These are phyloP conservation scores for Pseudachorutes palmiensis DNA, from an alignment of 1,140 invertebrate genomes.

Conservation along the genomic window DNA sequence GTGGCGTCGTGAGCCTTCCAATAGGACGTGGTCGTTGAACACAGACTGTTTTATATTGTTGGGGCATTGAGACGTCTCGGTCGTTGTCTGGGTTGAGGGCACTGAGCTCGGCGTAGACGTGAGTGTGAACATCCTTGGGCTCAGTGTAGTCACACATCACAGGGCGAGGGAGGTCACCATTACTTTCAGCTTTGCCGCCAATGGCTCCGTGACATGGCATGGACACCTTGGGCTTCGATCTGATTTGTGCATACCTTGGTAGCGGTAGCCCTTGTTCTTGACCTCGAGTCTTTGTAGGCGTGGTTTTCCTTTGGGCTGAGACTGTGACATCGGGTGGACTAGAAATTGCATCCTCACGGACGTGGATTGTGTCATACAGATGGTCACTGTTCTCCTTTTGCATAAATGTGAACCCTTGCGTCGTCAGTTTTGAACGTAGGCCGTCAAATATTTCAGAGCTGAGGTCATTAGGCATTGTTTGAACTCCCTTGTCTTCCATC, in stretches of 20 bases:
- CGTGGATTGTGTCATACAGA: slow-evolving; percentile 65
- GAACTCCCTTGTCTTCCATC: slow-evolving; percentile 57
- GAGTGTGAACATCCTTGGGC: slow-evolving; percentile 53
- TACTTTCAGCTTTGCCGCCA: no score
- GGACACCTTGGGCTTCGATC: slow-evolving; percentile 17
- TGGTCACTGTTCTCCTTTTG: slow-evolving; percentile 68
- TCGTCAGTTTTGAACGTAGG: slow-evolving; percentile 58
- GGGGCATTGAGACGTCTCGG: neutral
- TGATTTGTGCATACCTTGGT: slow-evolving; percentile 36
- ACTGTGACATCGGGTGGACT: slow-evolving; percentile 38
- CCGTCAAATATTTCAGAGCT: slow-evolving; percentile 62
- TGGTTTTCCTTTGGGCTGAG: slow-evolving; percentile 9
- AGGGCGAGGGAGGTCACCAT: slow-evolving; percentile 42
- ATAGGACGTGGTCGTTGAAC: neutral
- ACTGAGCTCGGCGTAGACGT: slow-evolving; percentile 58
- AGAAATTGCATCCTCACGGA: slow-evolving; percentile 44
- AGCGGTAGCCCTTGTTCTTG: slow-evolving; percentile 18
- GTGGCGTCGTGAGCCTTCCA: neutral
- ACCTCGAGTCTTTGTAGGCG: slow-evolving; percentile 8
- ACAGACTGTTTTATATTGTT: neutral
- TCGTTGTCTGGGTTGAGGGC: neutral
- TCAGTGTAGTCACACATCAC: slow-evolving; percentile 60
- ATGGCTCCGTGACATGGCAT: slow-evolving; percentile 42
- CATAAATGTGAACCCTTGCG: slow-evolving; percentile 62
- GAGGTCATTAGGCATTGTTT: slow-evolving; percentile 63